Percentiles rank a stretch among this genome's conserved stretches.
These are phyloP conservation scores for Helarctos malayanus DNA, from an alignment of 2,797 vertebrate genomes.

Conservation along the genomic window DNA sequence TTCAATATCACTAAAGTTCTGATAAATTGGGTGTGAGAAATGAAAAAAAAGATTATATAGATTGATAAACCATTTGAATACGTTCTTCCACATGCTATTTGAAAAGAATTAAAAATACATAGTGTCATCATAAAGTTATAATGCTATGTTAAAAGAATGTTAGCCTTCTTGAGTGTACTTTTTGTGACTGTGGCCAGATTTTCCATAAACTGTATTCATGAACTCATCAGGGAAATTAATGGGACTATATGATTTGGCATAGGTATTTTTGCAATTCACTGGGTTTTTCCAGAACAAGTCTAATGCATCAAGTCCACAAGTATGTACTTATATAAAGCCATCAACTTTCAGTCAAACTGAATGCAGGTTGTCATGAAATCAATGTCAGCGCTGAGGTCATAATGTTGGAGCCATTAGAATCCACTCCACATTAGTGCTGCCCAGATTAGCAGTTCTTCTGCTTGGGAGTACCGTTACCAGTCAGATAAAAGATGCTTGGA, in stretches of 20 bases:
- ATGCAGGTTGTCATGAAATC: constrained; percentile 43
- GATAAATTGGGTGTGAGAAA: background rate
- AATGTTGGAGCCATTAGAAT: background rate
- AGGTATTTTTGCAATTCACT: constrained; percentile 3
- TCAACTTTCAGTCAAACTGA: constrained; percentile 37
- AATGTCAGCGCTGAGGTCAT: constrained; percentile 43
- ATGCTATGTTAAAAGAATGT: constrained; percentile 30
- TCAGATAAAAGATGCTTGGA: constrained; percentile 29
- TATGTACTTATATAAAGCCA: background rate
- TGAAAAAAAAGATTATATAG: background rate
- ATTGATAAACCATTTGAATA: background rate
- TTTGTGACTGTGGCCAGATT: background rate
- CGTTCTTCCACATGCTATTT: background rate
- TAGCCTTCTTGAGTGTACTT: background rate
- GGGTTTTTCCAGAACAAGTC: background rate
- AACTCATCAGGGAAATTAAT: constrained; percentile 54
- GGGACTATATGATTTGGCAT: background rate
- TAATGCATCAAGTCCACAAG: constrained; percentile 19
- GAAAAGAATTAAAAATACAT: constrained; percentile 19
- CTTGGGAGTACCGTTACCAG: background rate
- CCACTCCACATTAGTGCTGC: background rate
- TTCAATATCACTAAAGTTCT: background rate
- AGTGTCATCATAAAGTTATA: constrained; percentile 17
- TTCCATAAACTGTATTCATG: background rate
- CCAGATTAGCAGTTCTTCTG: background rate